Base-by-base conservation (phyloP, 2,113 vertebrate genomes). In the Zosterops japonicus region DNA sequence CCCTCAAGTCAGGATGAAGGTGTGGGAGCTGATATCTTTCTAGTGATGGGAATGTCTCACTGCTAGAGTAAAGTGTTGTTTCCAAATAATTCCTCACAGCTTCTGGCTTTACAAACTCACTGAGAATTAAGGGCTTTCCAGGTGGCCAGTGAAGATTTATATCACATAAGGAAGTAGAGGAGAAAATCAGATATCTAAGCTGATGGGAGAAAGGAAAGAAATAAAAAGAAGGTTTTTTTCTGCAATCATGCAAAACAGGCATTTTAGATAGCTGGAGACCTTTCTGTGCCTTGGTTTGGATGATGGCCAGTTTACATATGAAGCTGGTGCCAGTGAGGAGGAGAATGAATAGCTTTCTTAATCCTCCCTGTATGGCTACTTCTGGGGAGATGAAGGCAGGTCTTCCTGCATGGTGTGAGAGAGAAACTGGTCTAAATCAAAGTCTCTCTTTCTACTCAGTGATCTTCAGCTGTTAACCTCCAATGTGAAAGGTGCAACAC, bases 371-470 rank as follows among this genome's bases (percentile, higher is more conserved):
- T 28, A 63, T 18, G 39, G 42, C 28, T 83, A 1, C 76, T 89
- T 90, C 55, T 78, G 35, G 20, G 27, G 25, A 90, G 27, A 67
- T 61, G 42, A 59, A 92, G 39, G 7, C 55, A 74, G 50, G 24
- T 24, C 29, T 83, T 90, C 20, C 28, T 76, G 67, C 47, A 50
- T 29, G 35, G 39, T 42, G 41, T 83, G 44, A 81, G 42, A 86
- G 25, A 63, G 16, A 93, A 96, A 64, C 57, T 35, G 74, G 42
- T 71, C 83, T 81, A 83, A 83, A 94, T 78, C 47, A 96, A 68
- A 72, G 44, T 67, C 15, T 83, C 27, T 42, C 24, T 72, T 65
- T 79, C n/a, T 77, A 67, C 60, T 61, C 35, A 88, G 39, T 88
- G 47, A 80, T 94, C 56, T 90, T 95, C 60, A 71, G 39, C 56